A percentile compares a stretch with the other conserved stretches of the same genome.
These are phyloP conservation scores for Streptopelia turtur DNA, from an alignment of 2,797 vertebrate genomes.

Conservation along the genomic window DNA sequence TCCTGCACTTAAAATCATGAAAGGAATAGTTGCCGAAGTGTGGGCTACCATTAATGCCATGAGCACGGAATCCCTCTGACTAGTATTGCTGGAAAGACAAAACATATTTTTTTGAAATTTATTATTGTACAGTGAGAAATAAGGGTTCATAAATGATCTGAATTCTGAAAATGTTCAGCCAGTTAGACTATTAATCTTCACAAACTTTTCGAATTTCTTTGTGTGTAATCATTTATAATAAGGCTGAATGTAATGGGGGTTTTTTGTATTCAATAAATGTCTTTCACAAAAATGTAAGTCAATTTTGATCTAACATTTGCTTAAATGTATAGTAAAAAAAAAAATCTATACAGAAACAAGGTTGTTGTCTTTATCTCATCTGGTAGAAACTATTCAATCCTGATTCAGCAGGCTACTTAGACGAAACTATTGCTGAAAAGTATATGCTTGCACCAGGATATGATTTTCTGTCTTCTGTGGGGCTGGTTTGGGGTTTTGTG, in stretches of 20 bases:
- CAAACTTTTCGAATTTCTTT: conserved; percentile 36
- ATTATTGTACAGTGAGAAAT: conserved; percentile 57
- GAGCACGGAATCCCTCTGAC: conserved; percentile 36
- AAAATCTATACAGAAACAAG: not conserved
- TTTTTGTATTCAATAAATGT: conserved; percentile 74
- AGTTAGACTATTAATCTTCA: conserved; percentile 39
- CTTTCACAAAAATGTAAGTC: conserved; percentile 67
- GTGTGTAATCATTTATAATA: conserved; percentile 55
- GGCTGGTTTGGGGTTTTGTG: not conserved
- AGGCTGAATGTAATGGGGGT: conserved; percentile 56
- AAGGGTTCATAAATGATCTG: conserved; percentile 36
- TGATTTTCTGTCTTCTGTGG: not conserved
- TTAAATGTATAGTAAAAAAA: conserved; percentile 46
- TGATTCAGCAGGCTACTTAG: not conserved
- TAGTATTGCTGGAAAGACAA: conserved; percentile 60
- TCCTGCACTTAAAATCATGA: conserved; percentile 30
- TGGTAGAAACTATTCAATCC: not conserved
- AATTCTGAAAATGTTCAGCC: conserved; percentile 61
- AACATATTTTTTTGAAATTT: conserved; percentile 62
- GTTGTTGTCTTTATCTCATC: conserved; percentile 16
- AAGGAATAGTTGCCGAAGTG: conserved; percentile 1
- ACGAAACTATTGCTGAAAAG: not conserved
- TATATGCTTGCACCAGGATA: not conserved
- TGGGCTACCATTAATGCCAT: not conserved
- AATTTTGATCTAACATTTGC: conserved; percentile 46